Conservation (phyloP, 2,797 vertebrate genomes). For the Typhlichthys subterraneus region DNA sequence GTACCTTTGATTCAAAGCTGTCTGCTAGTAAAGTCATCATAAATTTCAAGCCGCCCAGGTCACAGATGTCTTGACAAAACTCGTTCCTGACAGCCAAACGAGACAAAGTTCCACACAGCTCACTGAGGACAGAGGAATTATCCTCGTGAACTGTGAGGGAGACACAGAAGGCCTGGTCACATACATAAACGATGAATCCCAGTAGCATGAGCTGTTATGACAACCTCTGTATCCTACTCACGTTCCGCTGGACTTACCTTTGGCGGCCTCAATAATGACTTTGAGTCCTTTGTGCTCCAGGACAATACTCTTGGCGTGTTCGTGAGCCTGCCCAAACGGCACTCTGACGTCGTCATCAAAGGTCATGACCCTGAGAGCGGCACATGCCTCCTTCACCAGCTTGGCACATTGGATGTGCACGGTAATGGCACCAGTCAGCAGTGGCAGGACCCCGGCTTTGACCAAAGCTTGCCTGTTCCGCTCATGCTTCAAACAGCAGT, state of each 20-base stretch:
- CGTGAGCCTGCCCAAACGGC: conserved; percentile 89
- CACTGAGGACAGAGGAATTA: conserved; percentile 82
- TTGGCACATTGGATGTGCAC: conserved; percentile 67
- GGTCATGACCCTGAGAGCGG: conserved; percentile 86
- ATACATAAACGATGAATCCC: conserved; percentile 2
- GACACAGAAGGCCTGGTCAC: neutral
- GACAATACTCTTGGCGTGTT: conserved; percentile 92
- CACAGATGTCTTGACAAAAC: conserved; percentile 95
- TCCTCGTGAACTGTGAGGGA: conserved; percentile 76
- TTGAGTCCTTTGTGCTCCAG: conserved; percentile 86
- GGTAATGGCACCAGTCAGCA: conserved; percentile 75
- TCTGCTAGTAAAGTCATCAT: conserved; percentile 87
- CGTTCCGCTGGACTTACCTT: conserved; percentile 75
- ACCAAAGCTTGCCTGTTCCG: conserved; percentile 89
- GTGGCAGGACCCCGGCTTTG: conserved; percentile 77
- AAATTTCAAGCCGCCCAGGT: conserved; percentile 88
- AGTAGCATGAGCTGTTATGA: neutral
- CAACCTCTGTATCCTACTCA: neutral
- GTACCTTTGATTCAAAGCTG: conserved; percentile 85
- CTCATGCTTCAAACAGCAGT: conserved; percentile 91
- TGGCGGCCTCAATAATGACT: conserved; percentile 87
- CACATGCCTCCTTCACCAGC: conserved; percentile 80
- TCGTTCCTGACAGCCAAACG: conserved; percentile 92
- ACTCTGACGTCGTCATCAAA: conserved; percentile 93
- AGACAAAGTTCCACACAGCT: conserved; percentile 88